Conservation (phyloP, 30 jellyfish, hydroid and myxozoan species). For the Aurelia sp. region DNA sequence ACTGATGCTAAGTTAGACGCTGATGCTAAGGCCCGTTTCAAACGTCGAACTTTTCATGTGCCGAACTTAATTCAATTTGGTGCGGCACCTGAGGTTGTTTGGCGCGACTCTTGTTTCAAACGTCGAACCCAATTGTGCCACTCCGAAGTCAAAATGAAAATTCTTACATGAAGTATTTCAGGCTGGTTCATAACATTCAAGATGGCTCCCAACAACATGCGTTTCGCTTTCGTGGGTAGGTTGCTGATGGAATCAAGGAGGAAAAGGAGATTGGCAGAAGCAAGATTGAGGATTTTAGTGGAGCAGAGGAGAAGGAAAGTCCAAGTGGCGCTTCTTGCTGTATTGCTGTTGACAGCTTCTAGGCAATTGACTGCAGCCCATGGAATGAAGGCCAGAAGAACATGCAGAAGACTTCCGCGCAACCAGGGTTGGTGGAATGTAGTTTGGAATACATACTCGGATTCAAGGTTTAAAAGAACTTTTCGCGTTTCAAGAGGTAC, state of each 20-base stretch:
- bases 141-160: background rate
- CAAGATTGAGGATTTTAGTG: background rate
- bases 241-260: background rate
- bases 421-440: slow-evolving; percentile 39
- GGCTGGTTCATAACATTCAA: background rate
- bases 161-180: slow-evolving; percentile 18
- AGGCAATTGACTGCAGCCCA: background rate
- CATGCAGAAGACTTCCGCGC: slow-evolving; percentile 10
- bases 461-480: slow-evolving; percentile 20
- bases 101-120: slow-evolving; percentile 14
- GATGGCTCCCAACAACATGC: slow-evolving; percentile 4
- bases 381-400: background rate
- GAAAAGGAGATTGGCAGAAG: background rate
- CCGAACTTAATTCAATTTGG: slow-evolving; percentile 18
- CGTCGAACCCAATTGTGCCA: slow-evolving; percentile 18
- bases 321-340: background rate
- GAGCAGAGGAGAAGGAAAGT: background rate
- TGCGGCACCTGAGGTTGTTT: background rate
- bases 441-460: slow-evolving; percentile 25
- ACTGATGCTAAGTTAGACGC: too few relatives aligned
- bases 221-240: background rate
- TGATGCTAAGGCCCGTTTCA: too few relatives aligned
- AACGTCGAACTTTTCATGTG: slow-evolving; percentile 31
- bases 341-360: slow-evolving; percentile 3
- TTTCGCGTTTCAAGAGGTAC: slow-evolving; percentile 24